phyloP scores from a whole-genome alignment of 2,797 vertebrate species.

The Sandelia bainsii region DNA sequence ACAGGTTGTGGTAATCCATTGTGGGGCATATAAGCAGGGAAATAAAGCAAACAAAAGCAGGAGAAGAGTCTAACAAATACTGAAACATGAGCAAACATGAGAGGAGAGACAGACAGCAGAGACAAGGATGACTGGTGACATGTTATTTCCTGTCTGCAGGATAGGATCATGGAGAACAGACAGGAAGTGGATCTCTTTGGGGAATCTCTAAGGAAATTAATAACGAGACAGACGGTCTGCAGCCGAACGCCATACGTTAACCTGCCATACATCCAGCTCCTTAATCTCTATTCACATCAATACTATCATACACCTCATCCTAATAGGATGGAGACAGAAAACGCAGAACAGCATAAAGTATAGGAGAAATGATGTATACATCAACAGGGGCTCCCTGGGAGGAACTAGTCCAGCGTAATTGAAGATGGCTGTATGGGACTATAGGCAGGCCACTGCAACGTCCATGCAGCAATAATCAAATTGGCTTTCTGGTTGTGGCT shows the following conservation, averaged over 20 bases:
- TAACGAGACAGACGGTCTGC: slow-evolving; percentile 15
- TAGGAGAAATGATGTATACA: background rate
- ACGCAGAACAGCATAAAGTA: background rate
- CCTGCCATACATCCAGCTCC: slow-evolving; percentile 25
- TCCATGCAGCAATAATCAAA: slow-evolving; percentile 57
- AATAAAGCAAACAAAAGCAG: background rate
- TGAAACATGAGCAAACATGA: slow-evolving; percentile 15
- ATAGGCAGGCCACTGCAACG: slow-evolving; percentile 42
- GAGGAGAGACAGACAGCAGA: slow-evolving; percentile 6
- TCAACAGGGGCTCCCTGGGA: slow-evolving; percentile 4
- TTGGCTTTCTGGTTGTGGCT: slow-evolving; percentile 34
- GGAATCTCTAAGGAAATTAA: slow-evolving; percentile 68
- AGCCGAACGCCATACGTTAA: slow-evolving; percentile 17
- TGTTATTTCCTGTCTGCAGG: slow-evolving; percentile 71
- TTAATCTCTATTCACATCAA: slow-evolving; percentile 35
- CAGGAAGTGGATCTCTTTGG: slow-evolving; percentile 53
- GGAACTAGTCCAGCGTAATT: slow-evolving; percentile 36
- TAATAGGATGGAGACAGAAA: slow-evolving; percentile 1
- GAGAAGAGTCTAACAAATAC: background rate
- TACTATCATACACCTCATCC: slow-evolving; percentile 4
- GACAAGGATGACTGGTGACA: slow-evolving; percentile 35
- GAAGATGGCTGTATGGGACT: slow-evolving; percentile 35
- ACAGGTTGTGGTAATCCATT: slow-evolving; percentile 1
- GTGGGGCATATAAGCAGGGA: background rate
- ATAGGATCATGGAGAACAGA: slow-evolving; percentile 55